Evolutionary conservation across 2,113 vertebrate genomes (phyloP).

Genomic region (Xenopus tropicalis): DNA sequence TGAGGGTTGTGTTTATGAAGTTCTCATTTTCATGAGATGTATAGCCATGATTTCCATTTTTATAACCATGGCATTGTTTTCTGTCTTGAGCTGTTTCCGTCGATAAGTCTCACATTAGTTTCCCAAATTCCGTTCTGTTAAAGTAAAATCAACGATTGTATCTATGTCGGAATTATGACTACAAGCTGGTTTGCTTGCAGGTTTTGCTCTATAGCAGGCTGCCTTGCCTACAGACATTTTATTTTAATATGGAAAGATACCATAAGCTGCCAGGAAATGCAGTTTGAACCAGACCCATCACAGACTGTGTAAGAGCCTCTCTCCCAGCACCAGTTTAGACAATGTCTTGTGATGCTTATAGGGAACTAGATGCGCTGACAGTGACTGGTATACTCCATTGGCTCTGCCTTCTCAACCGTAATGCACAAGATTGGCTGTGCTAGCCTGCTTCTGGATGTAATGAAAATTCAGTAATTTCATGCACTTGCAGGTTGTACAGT

Average conservation of each 20-base stretch:
- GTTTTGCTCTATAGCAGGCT: no score
- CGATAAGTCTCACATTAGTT: no score
- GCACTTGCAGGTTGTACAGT: not conserved
- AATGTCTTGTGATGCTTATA: not conserved
- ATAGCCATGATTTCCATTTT: no score
- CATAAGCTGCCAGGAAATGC: not conserved
- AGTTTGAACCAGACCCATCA: not conserved
- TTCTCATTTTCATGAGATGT: no score
- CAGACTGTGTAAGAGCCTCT: not conserved
- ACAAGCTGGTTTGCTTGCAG: no score
- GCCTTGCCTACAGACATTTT: not conserved
- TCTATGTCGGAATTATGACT: no score
- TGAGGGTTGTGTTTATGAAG: no score
- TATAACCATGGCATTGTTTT: no score
- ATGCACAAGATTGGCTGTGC: not conserved
- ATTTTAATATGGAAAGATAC: not conserved
- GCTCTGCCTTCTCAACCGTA: not conserved
- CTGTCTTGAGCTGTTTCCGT: no score
- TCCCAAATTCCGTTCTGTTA: no score
- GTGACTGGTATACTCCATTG: conserved; percentile 1
- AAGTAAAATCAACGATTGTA: no score
- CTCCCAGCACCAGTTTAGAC: not conserved
- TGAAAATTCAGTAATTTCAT: not conserved
- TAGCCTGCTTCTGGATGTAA: not conserved
- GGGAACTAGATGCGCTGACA: conserved; percentile 1